Evolutionary conservation across 1,140 invertebrate genomes (phyloP).

Genomic region (Eulimnadia texana): DNA sequence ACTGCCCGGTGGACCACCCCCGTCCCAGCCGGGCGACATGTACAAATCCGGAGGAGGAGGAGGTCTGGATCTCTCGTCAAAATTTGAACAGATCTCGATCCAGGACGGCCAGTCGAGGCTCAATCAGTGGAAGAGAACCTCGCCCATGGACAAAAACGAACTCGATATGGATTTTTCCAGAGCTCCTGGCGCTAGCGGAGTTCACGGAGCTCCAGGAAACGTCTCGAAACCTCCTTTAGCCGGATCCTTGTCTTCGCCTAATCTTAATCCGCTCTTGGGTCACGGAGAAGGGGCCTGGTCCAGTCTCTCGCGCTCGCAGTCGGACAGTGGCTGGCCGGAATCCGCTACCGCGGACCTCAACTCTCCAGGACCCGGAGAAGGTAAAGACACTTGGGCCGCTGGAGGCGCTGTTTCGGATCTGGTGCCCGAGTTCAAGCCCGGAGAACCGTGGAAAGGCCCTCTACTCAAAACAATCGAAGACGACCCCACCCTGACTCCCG

Average conservation of each 20-base stretch:
- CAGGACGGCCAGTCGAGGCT: conserved; percentile 52
- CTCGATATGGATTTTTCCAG: conserved; percentile 56
- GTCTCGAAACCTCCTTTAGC: conserved; percentile 27
- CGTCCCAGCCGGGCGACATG: conserved; percentile 11
- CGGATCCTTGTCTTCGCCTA: conserved; percentile 50
- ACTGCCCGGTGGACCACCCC: conserved; percentile 13
- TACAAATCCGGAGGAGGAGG: conserved; percentile 9
- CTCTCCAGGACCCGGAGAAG: conserved; percentile 28
- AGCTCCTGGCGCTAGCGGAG: conserved; percentile 54
- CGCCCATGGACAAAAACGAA: conserved; percentile 52
- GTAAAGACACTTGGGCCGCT: conserved; percentile 49
- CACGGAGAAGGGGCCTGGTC: conserved; percentile 56
- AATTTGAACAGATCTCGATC: conserved; percentile 7
- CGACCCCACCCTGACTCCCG: conserved; percentile 91
- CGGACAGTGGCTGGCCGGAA: conserved; percentile 61
- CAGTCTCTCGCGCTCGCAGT: conserved; percentile 36
- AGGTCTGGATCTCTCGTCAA: conserved; percentile 4
- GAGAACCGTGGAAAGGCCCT: conserved; percentile 92
- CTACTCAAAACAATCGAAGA: conserved; percentile 93
- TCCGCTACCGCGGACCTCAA: conserved; percentile 24
- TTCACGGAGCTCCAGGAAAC: conserved; percentile 41
- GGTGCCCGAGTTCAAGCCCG: conserved; percentile 93
- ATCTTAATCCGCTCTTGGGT: conserved; percentile 47
- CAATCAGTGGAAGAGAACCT: conserved; percentile 72
- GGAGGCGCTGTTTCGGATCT: conserved; percentile 67